A percentile compares a stretch with the other conserved stretches of the same genome.
These are phyloP conservation scores for Hirtodrosophila alboralis DNA, from an alignment of 2,888 invertebrate genomes.

Conservation along the genomic window DNA sequence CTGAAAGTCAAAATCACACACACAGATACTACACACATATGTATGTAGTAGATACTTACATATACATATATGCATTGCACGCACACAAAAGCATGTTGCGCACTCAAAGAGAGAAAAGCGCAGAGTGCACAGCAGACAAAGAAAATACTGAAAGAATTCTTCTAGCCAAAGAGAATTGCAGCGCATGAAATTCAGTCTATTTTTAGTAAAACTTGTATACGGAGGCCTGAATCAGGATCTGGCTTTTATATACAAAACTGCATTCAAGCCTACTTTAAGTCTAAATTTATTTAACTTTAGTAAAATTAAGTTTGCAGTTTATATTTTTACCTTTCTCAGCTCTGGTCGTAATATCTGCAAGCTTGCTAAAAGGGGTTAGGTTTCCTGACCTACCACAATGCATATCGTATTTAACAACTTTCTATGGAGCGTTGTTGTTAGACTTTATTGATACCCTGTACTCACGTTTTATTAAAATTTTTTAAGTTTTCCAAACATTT, in stretches of 20 bases:
- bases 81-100: constrained; percentile 34
- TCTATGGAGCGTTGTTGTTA: background rate
- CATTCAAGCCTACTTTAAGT: background rate
- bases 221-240: constrained; percentile 3
- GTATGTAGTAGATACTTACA: constrained; percentile 1
- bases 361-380: background rate
- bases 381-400: constrained; percentile 34
- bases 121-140: constrained; percentile 29
- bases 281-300: background rate
- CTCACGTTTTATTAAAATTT: too few relatives aligned
- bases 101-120: constrained; percentile 24
- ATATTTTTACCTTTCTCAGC: background rate
- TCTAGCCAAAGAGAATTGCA: constrained; percentile 34
- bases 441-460: background rate
- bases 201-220: constrained; percentile 10
- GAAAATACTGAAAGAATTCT: constrained; percentile 53
- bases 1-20: constrained; percentile 20
- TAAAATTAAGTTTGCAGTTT: too few relatives aligned
- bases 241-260: background rate
- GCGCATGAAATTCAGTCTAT: constrained; percentile 12
- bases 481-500: too few relatives aligned
- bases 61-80: background rate
- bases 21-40: constrained; percentile 5
- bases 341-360: background rate
- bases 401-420: background rate